Conservation (phyloP, 2,113 vertebrate species). For the Colinus virginianus region DNA sequence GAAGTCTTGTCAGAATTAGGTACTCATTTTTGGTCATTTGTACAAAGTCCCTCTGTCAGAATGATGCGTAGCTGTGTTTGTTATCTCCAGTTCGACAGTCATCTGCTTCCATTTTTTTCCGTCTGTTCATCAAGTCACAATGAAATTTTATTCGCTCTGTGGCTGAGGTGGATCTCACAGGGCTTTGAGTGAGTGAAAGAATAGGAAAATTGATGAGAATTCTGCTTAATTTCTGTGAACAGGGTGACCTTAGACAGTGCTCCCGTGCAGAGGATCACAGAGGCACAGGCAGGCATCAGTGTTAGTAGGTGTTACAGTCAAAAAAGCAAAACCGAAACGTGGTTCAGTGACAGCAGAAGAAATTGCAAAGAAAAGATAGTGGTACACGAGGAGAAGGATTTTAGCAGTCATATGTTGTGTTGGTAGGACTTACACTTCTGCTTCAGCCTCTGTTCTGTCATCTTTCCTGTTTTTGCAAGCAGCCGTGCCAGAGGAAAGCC, state of each 20-base stretch:
- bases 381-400: neutral
- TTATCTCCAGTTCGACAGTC: neutral
- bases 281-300: neutral
- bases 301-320: neutral
- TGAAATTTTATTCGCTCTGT: neutral
- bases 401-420: rapidly evolving
- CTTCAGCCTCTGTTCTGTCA: neutral
- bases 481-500: neutral
- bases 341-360: neutral
- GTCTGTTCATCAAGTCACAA: neutral
- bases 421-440: neutral
- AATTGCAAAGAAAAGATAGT: neutral
- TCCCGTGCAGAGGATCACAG: neutral
- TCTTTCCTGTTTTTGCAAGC: neutral
- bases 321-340: neutral
- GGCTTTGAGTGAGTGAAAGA: neutral
- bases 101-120: neutral
- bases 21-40: neutral
- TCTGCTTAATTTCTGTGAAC: neutral
- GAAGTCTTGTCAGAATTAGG: neutral
- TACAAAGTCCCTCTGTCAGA: neutral
- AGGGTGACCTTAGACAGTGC: neutral
- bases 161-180: neutral
- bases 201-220: neutral
- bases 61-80: neutral